Base-by-base conservation (phyloP, 2,113 vertebrate genomes). In the Gambusia affinis region DNA sequence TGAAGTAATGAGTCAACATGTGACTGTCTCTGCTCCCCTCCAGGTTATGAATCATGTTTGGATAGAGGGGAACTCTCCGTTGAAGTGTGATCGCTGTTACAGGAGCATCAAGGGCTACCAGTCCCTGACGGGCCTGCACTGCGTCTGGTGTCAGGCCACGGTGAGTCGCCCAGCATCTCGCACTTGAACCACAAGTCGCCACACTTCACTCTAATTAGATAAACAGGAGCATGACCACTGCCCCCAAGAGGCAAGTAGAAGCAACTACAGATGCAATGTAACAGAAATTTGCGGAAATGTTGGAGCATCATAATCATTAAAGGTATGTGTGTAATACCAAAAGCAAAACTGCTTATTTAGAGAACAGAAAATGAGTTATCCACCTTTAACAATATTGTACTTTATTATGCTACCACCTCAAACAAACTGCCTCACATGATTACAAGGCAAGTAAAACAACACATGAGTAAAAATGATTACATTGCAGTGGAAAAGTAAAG, bases 31-130 rank as follows among this genome's bases (percentile, higher is more conserved):
- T 10, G 12, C 69, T 39, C 17, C 30, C 7, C n/a, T 62, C 2
- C 90, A 98, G 97, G 95, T 94, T 87, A 97, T 96, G 97, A 96
- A 97, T 93, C 97, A 98, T 79, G 95, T 97, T 10, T 99, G 97
- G 97, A 96, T 99, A 12, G 96, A 98, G 92, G 97, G 97, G 24
- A 98, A 97, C 88, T 97, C 95, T 22, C 95, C 95, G 0, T 94
- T 95, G 75, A 98, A 97, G 89, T 99, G 97, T 1, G 97, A 98
- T 88, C 93, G 95, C 72, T 99, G 97, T 89, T 96, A 96, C 92
- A 94, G 97, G 82, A 97, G 95, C 94, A 98, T 98, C 94, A 99
- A 99, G 90, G 96, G 95, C 90, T 99, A 98, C 93, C 97, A 97
- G 94, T 96, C 96, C 72, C 95, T 98, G 87, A 98, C 96, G 0